Evolutionary conservation across 2,888 invertebrate species (phyloP), one percentile per base, ranked within the genome.

Genomic region (Eupithecia centaureata): DNA sequence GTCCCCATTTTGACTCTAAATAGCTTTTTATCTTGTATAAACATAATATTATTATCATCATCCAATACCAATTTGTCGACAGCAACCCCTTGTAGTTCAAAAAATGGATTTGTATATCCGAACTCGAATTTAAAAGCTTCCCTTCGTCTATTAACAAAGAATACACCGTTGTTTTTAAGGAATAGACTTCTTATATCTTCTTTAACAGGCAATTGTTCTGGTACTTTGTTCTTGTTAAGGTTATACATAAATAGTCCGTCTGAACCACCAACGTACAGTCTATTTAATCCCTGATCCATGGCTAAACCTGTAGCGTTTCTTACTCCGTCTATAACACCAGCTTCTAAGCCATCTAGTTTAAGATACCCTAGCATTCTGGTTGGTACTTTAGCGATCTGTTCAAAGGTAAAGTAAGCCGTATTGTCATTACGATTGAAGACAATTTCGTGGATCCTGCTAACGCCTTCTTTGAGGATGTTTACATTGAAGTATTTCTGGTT

Each of bases 231-330:
- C 71, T 77, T 82, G 5, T 81, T 80, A 5, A 82, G 80, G 54
- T 90, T 87, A 15, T 91, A 72, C 52, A 83, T 85, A 69, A 80
- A 92, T 0, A 92, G 72, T 0, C 92, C 92, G 38, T 92, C 86
- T 0, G 85, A 75, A 0, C 89, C 88, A 0, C 92, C 92, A 0
- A 91, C 83, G 65, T 88, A 92, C 0, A 92, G 77, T 73, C 82
- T 84, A 38, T 89, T 88, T 5, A 82, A 77, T 2, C 69, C 77
- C 8, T 86, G 86, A 62, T 92, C 92, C 1, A 92, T 78, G 0
- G 91, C 82, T 1, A 92, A 72, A 0, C 86, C 86, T 5, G 88
- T 85, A 0, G 91, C 91, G n/a, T 92, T 92, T 75, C 84, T 77
- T 1, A 92, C 79, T 0, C 89, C 89, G 0, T 86, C 82, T 0